A percentile compares a stretch with the other conserved stretches of the same genome.
Conservation (phyloP, 2,113 vertebrate genomes). For the Macquaria ambigua region DNA sequence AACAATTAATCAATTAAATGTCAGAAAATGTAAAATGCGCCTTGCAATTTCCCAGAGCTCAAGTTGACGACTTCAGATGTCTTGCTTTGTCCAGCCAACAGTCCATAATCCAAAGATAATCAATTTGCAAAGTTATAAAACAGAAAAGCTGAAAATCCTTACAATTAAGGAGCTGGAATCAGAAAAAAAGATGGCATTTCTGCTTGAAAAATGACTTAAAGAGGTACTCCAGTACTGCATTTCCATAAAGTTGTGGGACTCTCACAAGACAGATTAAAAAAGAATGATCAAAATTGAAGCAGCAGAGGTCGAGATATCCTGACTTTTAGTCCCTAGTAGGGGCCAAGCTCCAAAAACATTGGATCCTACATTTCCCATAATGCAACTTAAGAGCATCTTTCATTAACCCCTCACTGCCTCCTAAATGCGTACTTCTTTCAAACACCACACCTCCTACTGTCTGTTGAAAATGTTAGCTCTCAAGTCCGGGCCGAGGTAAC, state of each 20-base stretch:
- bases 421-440: not conserved
- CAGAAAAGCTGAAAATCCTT: not conserved
- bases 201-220: not conserved
- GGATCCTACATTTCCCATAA: constrained; percentile 4
- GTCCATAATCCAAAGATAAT: not conserved
- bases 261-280: not conserved
- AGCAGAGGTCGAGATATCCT: not conserved
- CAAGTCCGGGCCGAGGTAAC: not conserved
- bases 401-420: not conserved
- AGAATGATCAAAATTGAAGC: not conserved
- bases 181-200: not conserved
- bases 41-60: not conserved
- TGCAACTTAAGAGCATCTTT: not conserved
- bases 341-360: not conserved
- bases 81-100: not conserved
- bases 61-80: not conserved
- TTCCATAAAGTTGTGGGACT: not conserved
- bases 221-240: not conserved
- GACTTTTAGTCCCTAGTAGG: not conserved
- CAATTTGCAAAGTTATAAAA: not conserved
- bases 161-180: not conserved
- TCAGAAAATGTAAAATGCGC: not conserved
- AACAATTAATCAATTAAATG: not conserved
- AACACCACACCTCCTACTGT: not conserved
- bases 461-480: not conserved